phyloP scores from a whole-genome alignment of 2,888 invertebrate species.

The Archips xylosteana region DNA sequence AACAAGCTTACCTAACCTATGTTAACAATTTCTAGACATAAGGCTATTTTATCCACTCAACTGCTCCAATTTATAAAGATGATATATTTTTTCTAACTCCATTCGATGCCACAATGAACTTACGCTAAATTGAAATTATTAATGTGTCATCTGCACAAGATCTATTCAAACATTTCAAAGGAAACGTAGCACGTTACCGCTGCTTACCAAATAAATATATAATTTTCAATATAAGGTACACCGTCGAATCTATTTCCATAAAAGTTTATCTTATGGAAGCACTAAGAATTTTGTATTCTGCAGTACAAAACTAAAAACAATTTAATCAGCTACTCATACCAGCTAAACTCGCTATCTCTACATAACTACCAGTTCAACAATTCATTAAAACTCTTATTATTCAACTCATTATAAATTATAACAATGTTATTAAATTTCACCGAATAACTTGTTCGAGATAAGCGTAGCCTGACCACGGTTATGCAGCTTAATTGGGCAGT shows the following conservation, averaged over 20 bases:
- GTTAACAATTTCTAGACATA: neutral
- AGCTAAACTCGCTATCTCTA: constrained; percentile 34
- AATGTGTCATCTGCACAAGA: neutral
- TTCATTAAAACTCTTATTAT: constrained; percentile 47
- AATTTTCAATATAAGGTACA: constrained; percentile 15
- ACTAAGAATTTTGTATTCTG: constrained; percentile 67
- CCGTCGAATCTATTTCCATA: constrained; percentile 50
- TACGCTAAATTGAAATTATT: neutral
- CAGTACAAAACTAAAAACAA: constrained; percentile 60
- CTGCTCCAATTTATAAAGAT: neutral
- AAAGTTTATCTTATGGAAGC: constrained; percentile 67
- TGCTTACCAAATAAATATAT: neutral
- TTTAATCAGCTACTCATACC: constrained; percentile 43
- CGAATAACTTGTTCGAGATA: constrained; percentile 21
- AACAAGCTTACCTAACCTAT: constrained; percentile 13
- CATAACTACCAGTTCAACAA: constrained; percentile 45
- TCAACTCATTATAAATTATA: constrained; percentile 39
- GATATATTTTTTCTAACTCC: neutral
- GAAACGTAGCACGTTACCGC: neutral
- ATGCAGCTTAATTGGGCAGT: neutral
- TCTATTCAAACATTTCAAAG: neutral
- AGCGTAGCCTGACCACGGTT: constrained; percentile 1
- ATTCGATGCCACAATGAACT: constrained; percentile 14
- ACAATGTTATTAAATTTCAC: constrained; percentile 23
- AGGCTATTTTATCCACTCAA: constrained; percentile 6